A percentile compares a stretch with the other conserved stretches of the same genome.
Evolutionary conservation across 1,140 invertebrate species (phyloP).

Genomic region (Musca domestica): DNA sequence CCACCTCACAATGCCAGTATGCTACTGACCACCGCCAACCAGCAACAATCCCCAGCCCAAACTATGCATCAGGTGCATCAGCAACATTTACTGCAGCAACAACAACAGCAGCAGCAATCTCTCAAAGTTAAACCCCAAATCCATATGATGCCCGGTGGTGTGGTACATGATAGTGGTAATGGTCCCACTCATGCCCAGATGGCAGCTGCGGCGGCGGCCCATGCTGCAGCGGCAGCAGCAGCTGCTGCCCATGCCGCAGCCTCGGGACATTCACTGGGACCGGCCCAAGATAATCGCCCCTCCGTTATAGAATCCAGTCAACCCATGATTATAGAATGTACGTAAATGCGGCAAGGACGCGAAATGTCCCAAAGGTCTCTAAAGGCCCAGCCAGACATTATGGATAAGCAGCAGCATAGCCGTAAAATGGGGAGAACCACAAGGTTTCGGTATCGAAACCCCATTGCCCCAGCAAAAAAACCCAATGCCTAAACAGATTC

Average conservation of each 20-base stretch:
- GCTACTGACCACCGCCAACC: constrained; percentile 50
- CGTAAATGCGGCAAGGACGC: too few species aligned
- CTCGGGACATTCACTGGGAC: constrained; percentile 49
- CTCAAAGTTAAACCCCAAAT: constrained; percentile 27
- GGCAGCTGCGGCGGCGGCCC: constrained; percentile 34
- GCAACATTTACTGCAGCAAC: constrained; percentile 30
- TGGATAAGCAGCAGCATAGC: too few species aligned
- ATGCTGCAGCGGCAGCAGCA: constrained; percentile 49
- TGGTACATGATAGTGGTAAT: constrained; percentile 32
- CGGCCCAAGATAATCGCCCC: constrained; percentile 67
- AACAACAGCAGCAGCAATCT: constrained; percentile 30
- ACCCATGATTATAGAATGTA: constrained; percentile 84
- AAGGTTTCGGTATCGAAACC: too few species aligned
- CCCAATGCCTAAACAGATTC: not conserved
- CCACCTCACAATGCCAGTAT: constrained; percentile 32
- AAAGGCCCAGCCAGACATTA: too few species aligned
- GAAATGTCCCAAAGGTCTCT: not conserved
- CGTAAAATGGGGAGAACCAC: too few species aligned
- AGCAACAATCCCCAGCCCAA: constrained; percentile 49
- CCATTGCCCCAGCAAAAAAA: too few species aligned
- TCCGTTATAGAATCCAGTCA: constrained; percentile 82
- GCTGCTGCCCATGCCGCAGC: constrained; percentile 53
- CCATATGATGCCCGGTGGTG: constrained; percentile 47
- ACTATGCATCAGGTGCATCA: constrained; percentile 24
- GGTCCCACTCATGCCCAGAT: constrained; percentile 28